Evolutionary conservation across 2,113 vertebrate species (phyloP).

Genomic region (Pogona vitticeps): DNA sequence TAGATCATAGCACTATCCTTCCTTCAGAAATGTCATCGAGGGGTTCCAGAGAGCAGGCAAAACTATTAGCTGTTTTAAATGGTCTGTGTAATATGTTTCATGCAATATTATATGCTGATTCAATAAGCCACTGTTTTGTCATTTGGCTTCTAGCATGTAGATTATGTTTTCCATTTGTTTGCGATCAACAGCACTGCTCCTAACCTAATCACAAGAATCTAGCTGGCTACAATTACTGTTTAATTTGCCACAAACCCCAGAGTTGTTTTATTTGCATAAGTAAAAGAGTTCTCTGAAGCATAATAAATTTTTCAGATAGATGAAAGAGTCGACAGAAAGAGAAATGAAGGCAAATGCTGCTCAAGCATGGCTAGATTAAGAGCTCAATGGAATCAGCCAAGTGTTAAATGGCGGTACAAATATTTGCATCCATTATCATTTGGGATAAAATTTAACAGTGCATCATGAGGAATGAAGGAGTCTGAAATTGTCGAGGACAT

Average conservation of each 20-base stretch:
- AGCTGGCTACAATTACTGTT: slow-evolving; percentile 44
- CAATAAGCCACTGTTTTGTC: slow-evolving; percentile 52
- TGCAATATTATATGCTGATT: slow-evolving; percentile 42
- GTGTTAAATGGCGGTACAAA: slow-evolving; percentile 42
- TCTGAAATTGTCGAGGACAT: slow-evolving; percentile 25
- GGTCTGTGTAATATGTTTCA: slow-evolving; percentile 14
- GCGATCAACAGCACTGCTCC: slow-evolving; percentile 40
- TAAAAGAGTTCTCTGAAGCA: slow-evolving; percentile 32
- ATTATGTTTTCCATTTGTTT: slow-evolving; percentile 54
- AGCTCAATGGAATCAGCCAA: slow-evolving; percentile 47
- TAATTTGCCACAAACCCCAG: slow-evolving; percentile 45
- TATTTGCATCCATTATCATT: slow-evolving; percentile 53
- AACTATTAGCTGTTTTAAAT: slow-evolving; percentile 49
- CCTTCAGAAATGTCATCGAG: slow-evolving; percentile 46
- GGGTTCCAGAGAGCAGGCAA: slow-evolving; percentile 44
- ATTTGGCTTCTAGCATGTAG: slow-evolving; percentile 50
- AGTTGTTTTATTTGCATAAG: slow-evolving; percentile 34
- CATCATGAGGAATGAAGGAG: slow-evolving; percentile 21
- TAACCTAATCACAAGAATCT: slow-evolving; percentile 52
- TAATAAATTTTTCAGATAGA: slow-evolving; percentile 40
- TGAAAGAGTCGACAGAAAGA: slow-evolving; percentile 47
- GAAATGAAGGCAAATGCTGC: slow-evolving; percentile 39
- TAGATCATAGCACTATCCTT: slow-evolving; percentile 26
- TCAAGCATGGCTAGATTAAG: slow-evolving; percentile 22
- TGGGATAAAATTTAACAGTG: slow-evolving; percentile 37